Percentiles rank a stretch among this genome's conserved stretches.
phyloP scores from a whole-genome alignment of 2,797 vertebrate species.

The Antennarius maculatus region DNA sequence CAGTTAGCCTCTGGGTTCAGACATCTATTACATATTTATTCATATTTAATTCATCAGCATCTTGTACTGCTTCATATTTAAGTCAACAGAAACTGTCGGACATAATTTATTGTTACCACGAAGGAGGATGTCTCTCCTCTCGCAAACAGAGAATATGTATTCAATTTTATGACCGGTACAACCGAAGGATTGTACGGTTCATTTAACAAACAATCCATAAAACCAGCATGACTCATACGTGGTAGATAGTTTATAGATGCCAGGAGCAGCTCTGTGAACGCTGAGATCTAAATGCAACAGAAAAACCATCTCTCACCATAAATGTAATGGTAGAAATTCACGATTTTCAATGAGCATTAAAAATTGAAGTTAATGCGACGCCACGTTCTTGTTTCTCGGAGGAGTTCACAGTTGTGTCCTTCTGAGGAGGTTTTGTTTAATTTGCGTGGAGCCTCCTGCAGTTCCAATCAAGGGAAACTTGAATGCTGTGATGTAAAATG shows the following conservation, averaged over 20 bases:
- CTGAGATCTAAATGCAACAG: too few relatives aligned
- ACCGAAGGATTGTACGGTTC: slow-evolving; percentile 5
- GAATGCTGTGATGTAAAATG: too few relatives aligned
- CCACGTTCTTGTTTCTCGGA: too few relatives aligned
- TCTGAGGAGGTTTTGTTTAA: too few relatives aligned
- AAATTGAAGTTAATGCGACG: too few relatives aligned
- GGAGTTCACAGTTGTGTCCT: too few relatives aligned
- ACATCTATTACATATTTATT: slow-evolving; percentile 9
- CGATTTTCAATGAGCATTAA: too few relatives aligned
- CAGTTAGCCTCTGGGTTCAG: slow-evolving; percentile 6
- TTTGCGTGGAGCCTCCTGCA: too few relatives aligned
- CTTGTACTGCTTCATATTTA: background rate
- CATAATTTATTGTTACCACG: slow-evolving; percentile 1
- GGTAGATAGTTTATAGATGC: slow-evolving; percentile 3
- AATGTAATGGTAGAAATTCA: background rate
- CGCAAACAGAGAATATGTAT: background rate
- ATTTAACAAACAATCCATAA: background rate
- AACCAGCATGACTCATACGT: slow-evolving; percentile 1
- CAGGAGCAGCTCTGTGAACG: background rate
- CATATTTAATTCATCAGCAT: slow-evolving; percentile 16
- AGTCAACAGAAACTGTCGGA: background rate
- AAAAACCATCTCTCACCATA: background rate
- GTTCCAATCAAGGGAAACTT: too few relatives aligned
- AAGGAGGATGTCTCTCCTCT: background rate
- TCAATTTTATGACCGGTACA: background rate